phyloP scores from a whole-genome alignment of 2,888 invertebrate species.

The Drosophila conformis region DNA sequence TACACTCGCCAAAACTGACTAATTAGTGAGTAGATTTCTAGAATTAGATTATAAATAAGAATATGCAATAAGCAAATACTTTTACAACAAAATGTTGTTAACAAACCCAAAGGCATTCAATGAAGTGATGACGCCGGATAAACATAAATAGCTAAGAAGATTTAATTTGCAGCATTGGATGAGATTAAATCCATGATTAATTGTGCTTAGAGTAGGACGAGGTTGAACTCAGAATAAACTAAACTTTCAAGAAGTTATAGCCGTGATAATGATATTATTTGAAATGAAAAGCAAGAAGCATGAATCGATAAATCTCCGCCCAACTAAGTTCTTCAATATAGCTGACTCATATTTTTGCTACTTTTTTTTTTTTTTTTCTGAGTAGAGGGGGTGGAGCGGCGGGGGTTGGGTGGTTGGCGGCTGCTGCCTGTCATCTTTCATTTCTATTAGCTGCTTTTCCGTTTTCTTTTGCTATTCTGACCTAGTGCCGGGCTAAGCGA shows the following conservation, averaged over 20 bases:
- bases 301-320: neutral
- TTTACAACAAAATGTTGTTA: neutral
- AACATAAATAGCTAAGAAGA: neutral
- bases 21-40: neutral
- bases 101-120: neutral
- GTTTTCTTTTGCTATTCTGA: constrained; percentile 19
- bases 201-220: neutral
- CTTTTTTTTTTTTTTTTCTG: neutral
- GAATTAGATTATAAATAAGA: no score
- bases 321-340: neutral
- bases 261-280: neutral
- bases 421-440: constrained; percentile 24
- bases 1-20: neutral
- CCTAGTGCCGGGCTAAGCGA: constrained; percentile 10
- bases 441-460: constrained; percentile 24
- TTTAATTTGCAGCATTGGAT: neutral
- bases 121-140: neutral
- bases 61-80: neutral
- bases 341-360: constrained; percentile 13
- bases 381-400: neutral
- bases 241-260: neutral
- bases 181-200: neutral
- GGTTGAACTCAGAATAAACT: neutral
- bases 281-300: neutral
- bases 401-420: neutral